phyloP scores from a whole-genome alignment of 2,797 vertebrate species.

The Poecilia gillii region DNA sequence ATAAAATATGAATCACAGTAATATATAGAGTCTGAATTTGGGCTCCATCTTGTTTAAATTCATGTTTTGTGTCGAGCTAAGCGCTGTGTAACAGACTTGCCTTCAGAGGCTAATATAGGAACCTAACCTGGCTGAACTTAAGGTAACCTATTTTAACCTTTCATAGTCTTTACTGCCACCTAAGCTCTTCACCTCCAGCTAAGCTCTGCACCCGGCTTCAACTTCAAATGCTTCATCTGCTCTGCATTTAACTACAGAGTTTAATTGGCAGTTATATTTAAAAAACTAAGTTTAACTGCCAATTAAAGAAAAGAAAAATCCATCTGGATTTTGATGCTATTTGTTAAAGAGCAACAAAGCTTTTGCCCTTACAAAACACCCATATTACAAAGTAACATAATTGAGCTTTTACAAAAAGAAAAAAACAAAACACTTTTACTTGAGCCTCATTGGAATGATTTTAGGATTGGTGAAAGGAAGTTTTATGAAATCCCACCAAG shows the following conservation, averaged over 20 bases:
- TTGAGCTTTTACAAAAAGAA: neutral
- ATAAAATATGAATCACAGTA: neutral
- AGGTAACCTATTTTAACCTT: neutral
- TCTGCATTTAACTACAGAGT: neutral
- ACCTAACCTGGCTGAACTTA: neutral
- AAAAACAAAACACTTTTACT: neutral
- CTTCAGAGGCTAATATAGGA: neutral
- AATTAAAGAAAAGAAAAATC: too few relatives aligned
- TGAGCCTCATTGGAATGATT: neutral
- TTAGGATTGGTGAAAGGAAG: neutral
- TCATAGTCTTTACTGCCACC: neutral
- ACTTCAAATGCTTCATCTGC: neutral
- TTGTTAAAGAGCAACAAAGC: neutral
- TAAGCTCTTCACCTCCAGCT: neutral
- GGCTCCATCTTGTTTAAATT: neutral
- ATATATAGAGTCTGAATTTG: neutral
- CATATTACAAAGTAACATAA: neutral
- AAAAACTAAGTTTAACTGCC: too few relatives aligned
- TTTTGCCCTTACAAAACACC: neutral
- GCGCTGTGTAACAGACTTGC: neutral
- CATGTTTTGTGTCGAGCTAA: neutral
- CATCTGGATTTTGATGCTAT: too few relatives aligned
- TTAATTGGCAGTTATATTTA: neutral
- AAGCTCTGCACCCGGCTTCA: neutral
- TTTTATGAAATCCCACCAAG: neutral